Conservation (phyloP, 2,888 invertebrate genomes). For the Strigamia transsilvanica region DNA sequence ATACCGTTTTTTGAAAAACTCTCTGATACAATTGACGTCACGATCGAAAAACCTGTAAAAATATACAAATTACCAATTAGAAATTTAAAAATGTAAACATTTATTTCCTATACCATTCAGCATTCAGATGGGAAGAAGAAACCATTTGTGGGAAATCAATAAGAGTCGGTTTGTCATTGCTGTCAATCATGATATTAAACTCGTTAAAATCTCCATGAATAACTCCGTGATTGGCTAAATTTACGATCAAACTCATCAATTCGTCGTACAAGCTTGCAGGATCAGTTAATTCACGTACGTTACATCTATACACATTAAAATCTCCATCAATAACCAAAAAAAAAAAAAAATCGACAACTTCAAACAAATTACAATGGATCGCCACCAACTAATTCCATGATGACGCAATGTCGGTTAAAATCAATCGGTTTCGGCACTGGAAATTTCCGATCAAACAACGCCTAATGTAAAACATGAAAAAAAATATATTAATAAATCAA, state of each 20-base stretch:
- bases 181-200: constrained; percentile 91
- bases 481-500: background rate
- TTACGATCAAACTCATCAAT: constrained; percentile 90
- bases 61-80: constrained; percentile 51
- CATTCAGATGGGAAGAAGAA: constrained; percentile 90
- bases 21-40: constrained; percentile 90
- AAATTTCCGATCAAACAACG: constrained; percentile 86
- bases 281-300: constrained; percentile 73
- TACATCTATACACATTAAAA: constrained; percentile 66
- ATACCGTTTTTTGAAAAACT: constrained; percentile 90
- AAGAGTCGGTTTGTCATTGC: constrained; percentile 80
- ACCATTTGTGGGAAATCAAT: constrained; percentile 99
- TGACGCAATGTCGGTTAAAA: constrained; percentile 90
- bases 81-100: background rate
- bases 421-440: constrained; percentile 95
- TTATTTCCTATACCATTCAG: constrained; percentile 71
- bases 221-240: constrained; percentile 91
- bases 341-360: constrained; percentile 5
- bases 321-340: background rate
- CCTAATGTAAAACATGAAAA: constrained; percentile 64
- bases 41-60: constrained; percentile 84
- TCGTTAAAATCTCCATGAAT: constrained; percentile 99
- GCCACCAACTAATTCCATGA: constrained; percentile 92
- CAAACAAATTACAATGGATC: constrained; percentile 73
- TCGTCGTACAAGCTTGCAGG: constrained; percentile 86